phyloP scores from a whole-genome alignment of 2,888 invertebrate species.

The Cheilosia impressa region DNA sequence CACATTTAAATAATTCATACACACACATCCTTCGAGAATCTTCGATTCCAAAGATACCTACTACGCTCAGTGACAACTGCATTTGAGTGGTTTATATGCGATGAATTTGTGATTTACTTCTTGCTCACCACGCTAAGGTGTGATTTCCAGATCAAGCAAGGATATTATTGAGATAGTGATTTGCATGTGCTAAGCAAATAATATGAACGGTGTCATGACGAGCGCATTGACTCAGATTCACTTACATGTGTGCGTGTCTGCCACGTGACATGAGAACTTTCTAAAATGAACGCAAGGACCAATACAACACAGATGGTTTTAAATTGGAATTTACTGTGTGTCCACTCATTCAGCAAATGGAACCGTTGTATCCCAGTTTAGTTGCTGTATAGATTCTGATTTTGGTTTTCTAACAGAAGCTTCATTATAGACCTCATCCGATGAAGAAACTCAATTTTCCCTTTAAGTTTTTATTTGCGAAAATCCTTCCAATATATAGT shows the following conservation, averaged over 20 bases:
- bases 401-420: too few species aligned
- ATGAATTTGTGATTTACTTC: slow-evolving; percentile 56
- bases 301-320: too few species aligned
- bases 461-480: too few species aligned
- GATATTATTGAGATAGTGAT: slow-evolving; percentile 42
- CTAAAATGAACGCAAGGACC: not conserved
- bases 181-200: slow-evolving; percentile 53
- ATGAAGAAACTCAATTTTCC: too few species aligned
- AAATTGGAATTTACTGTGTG: too few species aligned
- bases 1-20: slow-evolving; percentile 62
- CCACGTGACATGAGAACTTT: not conserved
- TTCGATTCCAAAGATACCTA: slow-evolving; percentile 14
- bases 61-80: slow-evolving; percentile 12
- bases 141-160: slow-evolving; percentile 29
- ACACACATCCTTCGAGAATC: slow-evolving; percentile 29
- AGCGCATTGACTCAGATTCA: slow-evolving; percentile 44
- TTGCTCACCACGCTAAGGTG: slow-evolving; percentile 43
- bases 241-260: slow-evolving; percentile 38
- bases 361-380: too few species aligned
- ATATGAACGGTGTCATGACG: slow-evolving; percentile 44
- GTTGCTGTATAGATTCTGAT: too few species aligned
- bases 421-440: too few species aligned
- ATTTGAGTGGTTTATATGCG: slow-evolving; percentile 55
- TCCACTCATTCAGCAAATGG: too few species aligned
- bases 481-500: too few species aligned